Percentiles rank a stretch among this genome's conserved stretches.
Conservation (phyloP, 2,113 vertebrate species). For the Lamprologus tigripictilis region DNA sequence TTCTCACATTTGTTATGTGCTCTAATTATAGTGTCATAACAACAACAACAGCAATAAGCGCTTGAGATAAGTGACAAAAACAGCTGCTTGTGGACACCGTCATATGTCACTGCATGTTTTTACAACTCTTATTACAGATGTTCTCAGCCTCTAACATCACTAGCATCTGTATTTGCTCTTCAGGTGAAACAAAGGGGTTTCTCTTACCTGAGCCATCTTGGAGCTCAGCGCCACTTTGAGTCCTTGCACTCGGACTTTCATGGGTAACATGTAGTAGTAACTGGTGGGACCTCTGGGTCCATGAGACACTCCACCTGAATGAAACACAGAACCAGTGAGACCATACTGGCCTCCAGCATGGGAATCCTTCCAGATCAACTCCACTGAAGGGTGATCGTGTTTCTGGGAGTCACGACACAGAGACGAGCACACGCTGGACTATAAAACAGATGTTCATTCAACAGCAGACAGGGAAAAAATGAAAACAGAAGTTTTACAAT, state of each 20-base stretch:
- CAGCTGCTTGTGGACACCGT: background rate
- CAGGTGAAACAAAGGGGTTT: rapidly evolving
- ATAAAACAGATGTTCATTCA: rapidly evolving
- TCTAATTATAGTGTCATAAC: background rate
- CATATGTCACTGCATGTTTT: background rate
- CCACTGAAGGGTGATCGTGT: background rate
- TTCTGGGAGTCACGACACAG: background rate
- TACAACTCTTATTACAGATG: background rate
- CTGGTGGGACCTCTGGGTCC: slow-evolving; percentile 88
- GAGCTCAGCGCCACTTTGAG: slow-evolving; percentile 81
- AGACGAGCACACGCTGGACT: background rate
- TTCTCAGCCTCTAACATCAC: rapidly evolving
- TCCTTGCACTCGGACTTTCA: slow-evolving; percentile 81
- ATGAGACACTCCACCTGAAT: slow-evolving; percentile 78
- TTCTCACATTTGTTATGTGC: rapidly evolving
- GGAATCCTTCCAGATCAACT: rapidly evolving
- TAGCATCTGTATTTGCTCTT: background rate
- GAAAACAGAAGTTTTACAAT: background rate
- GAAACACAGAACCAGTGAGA: background rate
- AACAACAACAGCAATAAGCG: background rate
- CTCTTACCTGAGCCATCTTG: slow-evolving; percentile 81
- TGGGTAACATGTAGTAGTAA: slow-evolving; percentile 90
- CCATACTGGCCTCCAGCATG: background rate
- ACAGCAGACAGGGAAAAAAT: rapidly evolving
- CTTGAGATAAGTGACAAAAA: background rate